Base-by-base conservation (phyloP, 2,888 invertebrate genomes). In the Boloria selene region DNA sequence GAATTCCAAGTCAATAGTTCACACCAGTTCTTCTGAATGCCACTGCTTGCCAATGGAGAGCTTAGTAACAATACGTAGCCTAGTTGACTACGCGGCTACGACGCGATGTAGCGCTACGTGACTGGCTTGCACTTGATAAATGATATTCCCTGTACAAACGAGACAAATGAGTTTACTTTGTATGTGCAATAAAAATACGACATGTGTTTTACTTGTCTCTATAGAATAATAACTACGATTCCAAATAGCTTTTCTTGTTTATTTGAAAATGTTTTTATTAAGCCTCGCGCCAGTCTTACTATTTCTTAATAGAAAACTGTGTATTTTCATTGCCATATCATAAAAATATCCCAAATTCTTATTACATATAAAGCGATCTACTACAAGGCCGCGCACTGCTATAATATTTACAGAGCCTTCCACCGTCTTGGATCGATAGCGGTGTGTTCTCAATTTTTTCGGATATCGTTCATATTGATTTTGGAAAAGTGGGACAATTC, bases 401-500 rank as follows among this genome's bases (percentile, higher is more conserved):
- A 66, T 58, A 70, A 66, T 66, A 70, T 68, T 70, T 65, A 70
- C 63, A 61, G 65, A 65, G 53, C 63, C 56, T 16, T 59, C 53
- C 64, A 61, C 64, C 60, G 66, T 61, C 66, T 69, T 65, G 63
- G 68, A 81, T 84, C 82, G 77, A 82, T 85, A 79, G 73, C 72
- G 74, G 78, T 70, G 70, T 72, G 73, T 77, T 78, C 74, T 79
- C 78, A 71, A 73, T 78, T 69, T 79, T 82, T 85, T 83, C 75
- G 82, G 77, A 75, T 70, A 72, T 66, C 74, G 72, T 69, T 71
- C 71, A 75, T 83, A 88, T 86, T 76, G 88, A 87, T 87, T 85
- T 73, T 73, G 63, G 64, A 76, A 83, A 89, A 88, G 82, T 88
- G 87, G 90, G 87, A 79, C 88, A 83, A 76, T 77, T 72, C 83